These are phyloP conservation scores for Volucella inflata DNA, from an alignment of 2,888 invertebrate genomes.

Conservation along the genomic window DNA sequence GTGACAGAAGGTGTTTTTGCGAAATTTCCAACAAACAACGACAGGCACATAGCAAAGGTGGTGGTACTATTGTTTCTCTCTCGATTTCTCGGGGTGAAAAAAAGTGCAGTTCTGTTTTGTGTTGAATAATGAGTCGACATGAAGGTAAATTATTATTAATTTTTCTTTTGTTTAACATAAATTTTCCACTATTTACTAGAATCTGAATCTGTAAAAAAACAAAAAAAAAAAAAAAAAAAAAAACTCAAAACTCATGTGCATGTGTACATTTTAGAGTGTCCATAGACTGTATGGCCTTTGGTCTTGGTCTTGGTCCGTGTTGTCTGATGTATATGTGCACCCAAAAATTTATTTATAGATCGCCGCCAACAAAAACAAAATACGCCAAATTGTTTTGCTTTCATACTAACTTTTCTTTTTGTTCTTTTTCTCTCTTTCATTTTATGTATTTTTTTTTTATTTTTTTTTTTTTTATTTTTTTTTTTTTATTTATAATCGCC, in stretches of 20 bases:
- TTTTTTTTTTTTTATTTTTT: constrained; percentile 22
- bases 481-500: constrained; percentile 62
- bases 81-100: constrained; percentile 68
- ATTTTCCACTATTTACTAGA: constrained; percentile 47
- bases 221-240: no score
- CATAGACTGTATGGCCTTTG: constrained; percentile 15
- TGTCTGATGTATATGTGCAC: background rate
- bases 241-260: background rate
- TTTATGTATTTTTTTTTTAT: background rate
- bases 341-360: constrained; percentile 31
- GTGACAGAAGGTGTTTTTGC: constrained; percentile 55
- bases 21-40: constrained; percentile 58
- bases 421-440: background rate
- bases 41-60: constrained; percentile 52
- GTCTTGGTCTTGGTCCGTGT: constrained; percentile 2
- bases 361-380: background rate
- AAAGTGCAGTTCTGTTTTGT: constrained; percentile 73
- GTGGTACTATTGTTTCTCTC: constrained; percentile 60
- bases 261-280: constrained; percentile 8
- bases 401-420: constrained; percentile 18
- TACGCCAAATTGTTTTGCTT: constrained; percentile 11
- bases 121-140: constrained; percentile 93
- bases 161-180: background rate
- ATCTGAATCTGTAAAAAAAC: background rate
- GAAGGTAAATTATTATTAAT: constrained; percentile 88